A percentile compares a stretch with the other conserved stretches of the same genome.
Evolutionary conservation across 2,797 vertebrate species (phyloP).

Genomic region (Chromobotia macracanthus): DNA sequence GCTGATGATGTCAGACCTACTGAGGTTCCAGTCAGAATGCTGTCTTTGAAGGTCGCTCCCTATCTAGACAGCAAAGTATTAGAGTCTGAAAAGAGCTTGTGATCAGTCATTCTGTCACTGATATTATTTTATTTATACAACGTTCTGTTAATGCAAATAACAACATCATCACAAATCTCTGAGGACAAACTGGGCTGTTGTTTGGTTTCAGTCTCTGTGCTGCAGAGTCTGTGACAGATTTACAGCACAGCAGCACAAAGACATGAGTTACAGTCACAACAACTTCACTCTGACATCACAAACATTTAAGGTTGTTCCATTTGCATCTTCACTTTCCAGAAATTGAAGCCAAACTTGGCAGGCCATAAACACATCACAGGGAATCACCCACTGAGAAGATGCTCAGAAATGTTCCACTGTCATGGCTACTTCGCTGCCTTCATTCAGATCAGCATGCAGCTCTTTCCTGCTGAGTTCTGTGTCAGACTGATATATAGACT

Average conservation of each 20-base stretch:
- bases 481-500: conserved; percentile 60
- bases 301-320: conserved; percentile 21
- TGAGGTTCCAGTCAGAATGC: too few species aligned
- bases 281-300: not conserved
- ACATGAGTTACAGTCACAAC: not conserved
- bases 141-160: too few species aligned
- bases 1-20: too few species aligned
- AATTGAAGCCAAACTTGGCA: not conserved
- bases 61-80: too few species aligned
- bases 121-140: conserved; percentile 45
- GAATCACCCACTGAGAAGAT: conserved; percentile 9
- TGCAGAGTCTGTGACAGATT: not conserved
- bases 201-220: too few species aligned
- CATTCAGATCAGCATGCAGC: conserved; percentile 46
- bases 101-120: not conserved
- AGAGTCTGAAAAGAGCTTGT: too few species aligned
- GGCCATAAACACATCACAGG: conserved; percentile 45
- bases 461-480: conserved; percentile 41
- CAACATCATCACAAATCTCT: too few species aligned
- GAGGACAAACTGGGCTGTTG: too few species aligned
- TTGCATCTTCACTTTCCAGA: conserved; percentile 35
- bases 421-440: conserved; percentile 17
- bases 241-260: too few species aligned
- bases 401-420: conserved; percentile 11
- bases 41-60: too few species aligned